Conservation (phyloP, 2,888 invertebrate genomes). For the Ectobius pallidus region DNA sequence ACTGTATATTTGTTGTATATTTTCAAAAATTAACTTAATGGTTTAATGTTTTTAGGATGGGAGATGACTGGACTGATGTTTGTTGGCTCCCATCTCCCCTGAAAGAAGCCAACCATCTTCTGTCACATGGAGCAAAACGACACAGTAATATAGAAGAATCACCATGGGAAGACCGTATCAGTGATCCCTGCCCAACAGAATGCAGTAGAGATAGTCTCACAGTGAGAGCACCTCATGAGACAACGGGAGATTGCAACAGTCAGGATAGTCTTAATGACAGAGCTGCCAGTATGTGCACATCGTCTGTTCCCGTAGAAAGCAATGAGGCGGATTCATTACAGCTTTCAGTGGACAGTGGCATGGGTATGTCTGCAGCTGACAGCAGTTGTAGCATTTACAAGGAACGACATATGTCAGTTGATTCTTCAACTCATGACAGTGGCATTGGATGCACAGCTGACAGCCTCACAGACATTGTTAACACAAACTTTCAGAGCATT, state of each 20-base stretch:
- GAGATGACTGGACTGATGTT: constrained; percentile 60
- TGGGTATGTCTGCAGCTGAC: constrained; percentile 34
- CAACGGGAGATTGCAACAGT: constrained; percentile 22
- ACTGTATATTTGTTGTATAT: too few species aligned
- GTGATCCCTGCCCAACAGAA: constrained; percentile 26
- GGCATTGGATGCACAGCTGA: constrained; percentile 36
- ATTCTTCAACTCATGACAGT: constrained; percentile 42
- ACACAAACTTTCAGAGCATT: not conserved
- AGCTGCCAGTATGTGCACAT: constrained; percentile 12
- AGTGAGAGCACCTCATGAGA: not conserved
- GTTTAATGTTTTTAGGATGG: constrained; percentile 56
- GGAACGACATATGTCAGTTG: constrained; percentile 43
- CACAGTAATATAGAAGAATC: constrained; percentile 49
- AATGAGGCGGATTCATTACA: constrained; percentile 36
- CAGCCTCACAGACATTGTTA: constrained; percentile 32
- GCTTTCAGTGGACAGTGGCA: constrained; percentile 41
- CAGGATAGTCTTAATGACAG: constrained; percentile 21
- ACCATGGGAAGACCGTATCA: constrained; percentile 50
- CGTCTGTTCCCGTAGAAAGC: constrained; percentile 14
- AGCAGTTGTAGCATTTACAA: constrained; percentile 33
- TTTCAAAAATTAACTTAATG: too few species aligned
- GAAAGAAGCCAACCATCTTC: constrained; percentile 57
- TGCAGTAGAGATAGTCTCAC: constrained; percentile 23
- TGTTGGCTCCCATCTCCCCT: constrained; percentile 58
- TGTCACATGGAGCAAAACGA: constrained; percentile 53